A percentile compares a stretch with the other conserved stretches of the same genome.
Evolutionary conservation across 2,888 invertebrate species (phyloP).

Genomic region (Xestobium rufovillosum): DNA sequence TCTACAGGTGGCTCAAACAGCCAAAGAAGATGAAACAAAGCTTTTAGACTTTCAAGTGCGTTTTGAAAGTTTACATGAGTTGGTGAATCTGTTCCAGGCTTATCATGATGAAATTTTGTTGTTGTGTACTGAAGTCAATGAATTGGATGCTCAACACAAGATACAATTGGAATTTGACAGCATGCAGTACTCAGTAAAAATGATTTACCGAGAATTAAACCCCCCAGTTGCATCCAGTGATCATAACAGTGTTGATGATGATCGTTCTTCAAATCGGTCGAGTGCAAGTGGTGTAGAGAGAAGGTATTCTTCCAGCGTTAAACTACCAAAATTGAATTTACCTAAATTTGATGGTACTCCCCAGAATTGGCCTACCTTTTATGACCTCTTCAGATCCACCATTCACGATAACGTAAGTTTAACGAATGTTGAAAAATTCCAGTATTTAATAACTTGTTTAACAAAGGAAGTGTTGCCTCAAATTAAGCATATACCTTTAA

Average conservation of each 20-base stretch:
- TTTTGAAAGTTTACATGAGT: neutral
- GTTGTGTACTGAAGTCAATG: neutral
- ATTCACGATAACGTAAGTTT: neutral
- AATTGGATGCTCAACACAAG: neutral
- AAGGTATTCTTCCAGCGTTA: no score
- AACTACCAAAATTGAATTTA: neutral
- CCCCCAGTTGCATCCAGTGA: no score
- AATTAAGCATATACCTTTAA: neutral
- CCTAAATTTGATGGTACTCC: neutral
- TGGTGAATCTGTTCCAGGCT: neutral
- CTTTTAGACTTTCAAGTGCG: neutral
- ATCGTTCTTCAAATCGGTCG: no score
- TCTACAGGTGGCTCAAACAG: no score
- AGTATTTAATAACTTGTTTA: neutral
- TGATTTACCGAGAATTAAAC: neutral
- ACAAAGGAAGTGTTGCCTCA: neutral
- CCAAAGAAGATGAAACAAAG: neutral
- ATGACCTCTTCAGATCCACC: neutral
- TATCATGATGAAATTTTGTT: neutral
- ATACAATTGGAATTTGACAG: no score
- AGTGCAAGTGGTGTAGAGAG: no score
- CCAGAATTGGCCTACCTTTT: neutral
- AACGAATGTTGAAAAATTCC: neutral
- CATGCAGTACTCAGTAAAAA: neutral
- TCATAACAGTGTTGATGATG: no score